Evolutionary conservation across 2,888 invertebrate genomes (phyloP).

Genomic region (Agelastica alni): DNA sequence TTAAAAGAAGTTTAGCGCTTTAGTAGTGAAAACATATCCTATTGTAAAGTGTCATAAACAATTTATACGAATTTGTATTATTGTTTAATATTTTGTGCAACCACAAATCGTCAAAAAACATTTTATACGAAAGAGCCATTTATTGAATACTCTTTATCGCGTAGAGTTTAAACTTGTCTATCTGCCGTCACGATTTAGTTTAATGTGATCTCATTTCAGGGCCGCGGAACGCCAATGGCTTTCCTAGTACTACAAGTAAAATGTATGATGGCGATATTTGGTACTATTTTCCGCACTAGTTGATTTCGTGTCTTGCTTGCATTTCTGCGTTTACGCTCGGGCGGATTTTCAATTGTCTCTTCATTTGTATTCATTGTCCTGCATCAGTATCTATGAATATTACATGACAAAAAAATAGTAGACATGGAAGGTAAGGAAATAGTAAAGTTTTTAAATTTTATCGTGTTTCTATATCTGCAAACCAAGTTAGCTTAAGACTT

Average conservation of each 20-base stretch:
- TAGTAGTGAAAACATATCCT: no score
- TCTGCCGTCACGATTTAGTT: constrained; percentile 4
- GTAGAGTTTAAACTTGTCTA: no score
- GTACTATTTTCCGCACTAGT: constrained; percentile 25
- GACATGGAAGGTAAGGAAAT: background rate
- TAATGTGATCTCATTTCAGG: background rate
- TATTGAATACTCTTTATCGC: no score
- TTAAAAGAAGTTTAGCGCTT: no score
- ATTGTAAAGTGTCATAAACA: no score
- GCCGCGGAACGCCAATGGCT: constrained; percentile 6
- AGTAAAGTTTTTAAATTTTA: background rate
- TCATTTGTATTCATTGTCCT: constrained; percentile 24
- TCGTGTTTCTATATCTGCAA: no score
- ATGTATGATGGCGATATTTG: constrained; percentile 21
- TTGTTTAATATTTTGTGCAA: no score
- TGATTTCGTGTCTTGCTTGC: constrained; percentile 17
- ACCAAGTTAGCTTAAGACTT: no score
- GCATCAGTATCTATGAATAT: constrained; percentile 19
- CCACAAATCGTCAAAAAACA: no score
- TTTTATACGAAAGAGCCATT: no score
- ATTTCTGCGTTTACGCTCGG: constrained; percentile 26
- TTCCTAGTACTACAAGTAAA: constrained; percentile 11
- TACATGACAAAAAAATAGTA: constrained; percentile 10
- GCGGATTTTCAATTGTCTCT: constrained; percentile 28
- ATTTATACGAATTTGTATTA: no score